Evolutionary conservation across 2,797 vertebrate species (phyloP), one percentile per base, ranked within the genome.

Genomic region (Podargus strigoides): DNA sequence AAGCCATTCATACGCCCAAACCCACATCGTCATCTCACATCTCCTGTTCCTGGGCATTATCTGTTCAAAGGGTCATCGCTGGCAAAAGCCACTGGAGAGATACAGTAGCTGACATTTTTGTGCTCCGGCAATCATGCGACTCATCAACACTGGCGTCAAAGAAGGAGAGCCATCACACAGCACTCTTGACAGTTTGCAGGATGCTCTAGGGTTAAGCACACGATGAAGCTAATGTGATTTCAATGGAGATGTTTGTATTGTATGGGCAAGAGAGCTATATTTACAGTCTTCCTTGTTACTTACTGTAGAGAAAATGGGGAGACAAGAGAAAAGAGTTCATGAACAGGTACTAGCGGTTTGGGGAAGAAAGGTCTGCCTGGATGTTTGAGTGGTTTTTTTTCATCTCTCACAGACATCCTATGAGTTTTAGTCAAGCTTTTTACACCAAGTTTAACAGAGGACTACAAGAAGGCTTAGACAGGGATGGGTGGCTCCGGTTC

Each of bases 1-100:
- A 95, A 95, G 68, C 47, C 87, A 83, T 93, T 81, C 50, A 49
- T 21, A 92, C 68, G 27, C 46, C 82, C 60, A 85, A 20, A 93
- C 66, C 46, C 79, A 49, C 74, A 60, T 39, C 80, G 47, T 46
- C 62, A 62, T 67, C 69, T 80, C 85, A 19, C 36, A 77, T 72
- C 42, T 89, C 75, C 62, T 78, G 27, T 73, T 94, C 63, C 59
- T 81, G 56, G 41, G 28, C 59, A 87, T 85, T 46, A 62, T 73
- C 64, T 79, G 63, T 81, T 89, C 63, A 81, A 87, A 85, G 84
- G 84, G 90, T 91, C 79, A 85, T 52, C 6, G 1, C 64, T 69
- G 64, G 44, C 67, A 86, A 78, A 94, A 88, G 66, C 60, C 91
- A 88, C 80, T 19, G 36, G 77, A 69, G 68, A 87, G 69, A 68